Evolutionary conservation across 2,113 vertebrate genomes (phyloP).

Genomic region (Chlamydotis undulata): DNA sequence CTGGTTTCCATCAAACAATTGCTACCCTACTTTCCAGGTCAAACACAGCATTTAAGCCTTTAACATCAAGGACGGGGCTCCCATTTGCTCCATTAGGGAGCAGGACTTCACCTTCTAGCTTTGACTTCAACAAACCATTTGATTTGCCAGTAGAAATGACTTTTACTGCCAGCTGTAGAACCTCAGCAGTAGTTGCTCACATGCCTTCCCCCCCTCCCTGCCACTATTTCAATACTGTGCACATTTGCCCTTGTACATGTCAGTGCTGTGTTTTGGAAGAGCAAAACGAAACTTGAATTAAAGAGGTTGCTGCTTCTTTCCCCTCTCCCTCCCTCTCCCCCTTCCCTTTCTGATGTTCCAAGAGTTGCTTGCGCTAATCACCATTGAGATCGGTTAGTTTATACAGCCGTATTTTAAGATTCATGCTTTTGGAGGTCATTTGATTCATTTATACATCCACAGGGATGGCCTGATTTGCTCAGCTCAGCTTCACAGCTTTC

Average conservation of each 20-base stretch:
- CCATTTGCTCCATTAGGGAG: neutral
- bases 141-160: neutral
- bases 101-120: neutral
- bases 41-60: neutral
- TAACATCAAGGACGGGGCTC: neutral
- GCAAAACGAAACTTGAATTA: neutral
- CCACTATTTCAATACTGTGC: neutral
- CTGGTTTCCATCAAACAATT: neutral
- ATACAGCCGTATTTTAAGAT: conserved; percentile 1
- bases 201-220: neutral
- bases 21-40: neutral
- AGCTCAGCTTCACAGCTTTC: conserved; percentile 28
- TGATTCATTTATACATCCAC: conserved; percentile 30
- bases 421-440: conserved; percentile 34
- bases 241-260: neutral
- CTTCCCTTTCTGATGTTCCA: neutral
- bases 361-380: neutral
- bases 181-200: neutral
- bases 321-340: too few relatives aligned
- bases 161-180: neutral
- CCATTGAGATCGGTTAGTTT: neutral
- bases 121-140: neutral
- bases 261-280: neutral
- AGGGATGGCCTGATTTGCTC: conserved; percentile 46
- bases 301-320: neutral